phyloP scores from a whole-genome alignment of 1,140 invertebrate species.

The Orchesella cincta region DNA sequence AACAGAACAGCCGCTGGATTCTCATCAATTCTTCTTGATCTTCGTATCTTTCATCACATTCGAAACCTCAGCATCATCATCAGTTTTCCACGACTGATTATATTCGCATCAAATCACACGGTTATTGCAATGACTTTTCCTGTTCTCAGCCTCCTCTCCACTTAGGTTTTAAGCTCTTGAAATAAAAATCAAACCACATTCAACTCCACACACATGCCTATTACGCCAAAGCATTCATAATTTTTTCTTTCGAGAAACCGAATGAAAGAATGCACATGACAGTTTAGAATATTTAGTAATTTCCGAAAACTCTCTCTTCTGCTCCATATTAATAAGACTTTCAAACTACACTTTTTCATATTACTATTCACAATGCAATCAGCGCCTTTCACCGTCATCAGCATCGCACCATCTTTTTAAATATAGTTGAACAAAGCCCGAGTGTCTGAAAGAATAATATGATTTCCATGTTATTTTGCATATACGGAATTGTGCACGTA shows the following conservation, averaged over 20 bases:
- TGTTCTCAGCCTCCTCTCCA: too few species aligned
- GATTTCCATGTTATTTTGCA: too few species aligned
- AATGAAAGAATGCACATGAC: conserved; percentile 14
- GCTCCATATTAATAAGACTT: too few species aligned
- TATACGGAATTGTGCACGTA: too few species aligned
- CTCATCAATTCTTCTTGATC: not conserved
- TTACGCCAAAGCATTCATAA: conserved; percentile 19
- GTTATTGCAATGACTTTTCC: not conserved
- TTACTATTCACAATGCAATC: not conserved
- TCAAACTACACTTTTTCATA: not conserved
- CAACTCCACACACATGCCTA: too few species aligned
- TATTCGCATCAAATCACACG: conserved; percentile 11
- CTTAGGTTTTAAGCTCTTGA: too few species aligned
- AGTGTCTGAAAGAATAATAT: too few species aligned
- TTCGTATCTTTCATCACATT: not conserved
- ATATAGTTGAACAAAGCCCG: too few species aligned
- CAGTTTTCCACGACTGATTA: conserved; percentile 7
- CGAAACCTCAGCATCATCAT: not conserved
- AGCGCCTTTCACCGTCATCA: too few species aligned
- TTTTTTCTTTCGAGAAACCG: not conserved
- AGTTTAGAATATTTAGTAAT: conserved; percentile 22
- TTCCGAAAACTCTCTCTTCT: conserved; percentile 7
- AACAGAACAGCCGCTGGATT: conserved; percentile 4
- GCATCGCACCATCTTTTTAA: too few species aligned
- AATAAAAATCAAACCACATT: too few species aligned